Evolutionary conservation across 2,113 vertebrate species (phyloP).

Genomic region (Malurus elegans): DNA sequence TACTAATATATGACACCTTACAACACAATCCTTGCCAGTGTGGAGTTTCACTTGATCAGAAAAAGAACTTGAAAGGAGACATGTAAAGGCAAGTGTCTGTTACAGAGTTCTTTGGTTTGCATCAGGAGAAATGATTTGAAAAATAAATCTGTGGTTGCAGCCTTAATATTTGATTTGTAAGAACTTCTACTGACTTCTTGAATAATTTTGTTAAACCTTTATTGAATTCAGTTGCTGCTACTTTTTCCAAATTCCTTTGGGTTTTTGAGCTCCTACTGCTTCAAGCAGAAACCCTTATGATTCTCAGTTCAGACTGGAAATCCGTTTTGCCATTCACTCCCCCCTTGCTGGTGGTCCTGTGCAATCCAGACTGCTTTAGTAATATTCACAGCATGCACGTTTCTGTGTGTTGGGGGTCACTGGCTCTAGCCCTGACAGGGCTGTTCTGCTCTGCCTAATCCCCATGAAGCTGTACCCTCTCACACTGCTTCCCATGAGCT

Average conservation of each 20-base stretch:
- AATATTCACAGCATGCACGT: background rate
- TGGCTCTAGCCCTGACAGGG: background rate
- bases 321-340: background rate
- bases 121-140: background rate
- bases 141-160: background rate
- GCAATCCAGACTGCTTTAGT: background rate
- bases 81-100: background rate
- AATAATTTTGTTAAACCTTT: background rate
- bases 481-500: background rate
- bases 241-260: background rate
- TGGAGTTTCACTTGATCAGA: background rate
- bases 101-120: background rate
- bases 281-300: background rate
- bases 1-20: background rate
- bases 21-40: background rate
- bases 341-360: background rate
- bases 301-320: background rate
- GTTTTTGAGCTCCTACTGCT: background rate
- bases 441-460: background rate
- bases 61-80: background rate
- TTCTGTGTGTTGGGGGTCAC: background rate
- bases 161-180: conserved; percentile 6
- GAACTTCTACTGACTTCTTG: background rate
- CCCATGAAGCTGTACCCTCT: background rate
- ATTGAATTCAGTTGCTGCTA: background rate